Base-by-base conservation (phyloP, 2,113 vertebrate species). In the Heloderma charlesbogerti region DNA sequence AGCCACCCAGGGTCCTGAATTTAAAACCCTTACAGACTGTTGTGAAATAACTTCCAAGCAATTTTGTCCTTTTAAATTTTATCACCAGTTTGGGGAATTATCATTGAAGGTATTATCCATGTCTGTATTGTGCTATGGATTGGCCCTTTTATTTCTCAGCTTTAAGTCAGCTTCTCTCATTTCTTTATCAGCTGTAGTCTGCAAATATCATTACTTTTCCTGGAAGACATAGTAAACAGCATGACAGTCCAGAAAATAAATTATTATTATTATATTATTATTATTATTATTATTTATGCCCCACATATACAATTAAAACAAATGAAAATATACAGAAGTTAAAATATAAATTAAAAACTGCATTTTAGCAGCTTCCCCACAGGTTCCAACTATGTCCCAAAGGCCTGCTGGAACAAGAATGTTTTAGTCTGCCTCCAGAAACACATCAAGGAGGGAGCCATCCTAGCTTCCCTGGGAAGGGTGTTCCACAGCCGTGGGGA, bases 21-120 rank as follows among this genome's bases (percentile, higher is more conserved):
- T 29, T 13, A 78, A 63, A 34, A 63, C 37, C 16, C 13, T 45
- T 72, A 48, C 81, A 89, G 74, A 22, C 13, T 45, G 31, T n/a
- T 75, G 69, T 43, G 43, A 77, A 75, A 84, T 15, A 37, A 27
- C 31, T 84, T 84, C 81, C 29, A 89, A 77, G 40, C 77, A 48
- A 89, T 84, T 75, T 66, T 63, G 54, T 40, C 63, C 71, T 83
- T 60, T 88, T 45, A 34, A 82, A 82, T 9, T 54, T 82, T 84
- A 84, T 74, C 31, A 43, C 29, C 18, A 71, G 3, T 89, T 43
- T 89, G 37, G n/a, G 67, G n/a, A 69, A 72, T 60, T 13, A 43
- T 74, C 29, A 88, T 66, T 43, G 16, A 40, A 45, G 66, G 43
- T 43, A 37, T 37, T 86, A 82, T 60, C 80, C 34, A 37, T 37